These are phyloP conservation scores for Thaumatotibia leucotreta DNA, from an alignment of 1,140 invertebrate genomes.

Conservation along the genomic window DNA sequence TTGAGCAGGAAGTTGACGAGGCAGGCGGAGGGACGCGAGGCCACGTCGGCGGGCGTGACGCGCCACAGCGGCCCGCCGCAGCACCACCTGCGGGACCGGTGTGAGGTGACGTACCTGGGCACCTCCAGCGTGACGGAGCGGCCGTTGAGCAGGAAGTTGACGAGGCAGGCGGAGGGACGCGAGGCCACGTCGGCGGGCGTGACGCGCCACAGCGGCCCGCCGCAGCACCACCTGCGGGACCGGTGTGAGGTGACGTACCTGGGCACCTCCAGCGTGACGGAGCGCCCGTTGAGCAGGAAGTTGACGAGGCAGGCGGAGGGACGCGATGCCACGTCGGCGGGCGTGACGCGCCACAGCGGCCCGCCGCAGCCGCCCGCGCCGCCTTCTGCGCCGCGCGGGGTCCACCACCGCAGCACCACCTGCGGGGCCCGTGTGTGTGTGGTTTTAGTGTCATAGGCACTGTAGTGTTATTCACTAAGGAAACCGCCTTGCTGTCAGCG, in stretches of 20 bases:
- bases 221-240: constrained; percentile 82
- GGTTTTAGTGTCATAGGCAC: background rate
- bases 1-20: constrained; percentile 98
- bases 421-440: constrained; percentile 60
- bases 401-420: constrained; percentile 97
- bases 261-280: constrained; percentile 96
- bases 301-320: constrained; percentile 98
- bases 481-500: no score
- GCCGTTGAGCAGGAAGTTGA: constrained; percentile 97
- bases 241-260: constrained; percentile 61
- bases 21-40: constrained; percentile 95
- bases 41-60: constrained; percentile 97
- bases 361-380: constrained; percentile 87
- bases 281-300: constrained; percentile 94
- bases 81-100: no score
- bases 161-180: constrained; percentile 95
- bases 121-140: no score
- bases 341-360: constrained; percentile 92
- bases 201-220: constrained; percentile 90
- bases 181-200: constrained; percentile 97
- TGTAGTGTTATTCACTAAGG: background rate
- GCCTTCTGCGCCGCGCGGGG: constrained; percentile 89
- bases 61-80: constrained; percentile 88
- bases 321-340: constrained; percentile 95
- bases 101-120: no score